phyloP scores from a whole-genome alignment of 2,797 vertebrate genomes.

The Pseudomugil gertrudae region DNA sequence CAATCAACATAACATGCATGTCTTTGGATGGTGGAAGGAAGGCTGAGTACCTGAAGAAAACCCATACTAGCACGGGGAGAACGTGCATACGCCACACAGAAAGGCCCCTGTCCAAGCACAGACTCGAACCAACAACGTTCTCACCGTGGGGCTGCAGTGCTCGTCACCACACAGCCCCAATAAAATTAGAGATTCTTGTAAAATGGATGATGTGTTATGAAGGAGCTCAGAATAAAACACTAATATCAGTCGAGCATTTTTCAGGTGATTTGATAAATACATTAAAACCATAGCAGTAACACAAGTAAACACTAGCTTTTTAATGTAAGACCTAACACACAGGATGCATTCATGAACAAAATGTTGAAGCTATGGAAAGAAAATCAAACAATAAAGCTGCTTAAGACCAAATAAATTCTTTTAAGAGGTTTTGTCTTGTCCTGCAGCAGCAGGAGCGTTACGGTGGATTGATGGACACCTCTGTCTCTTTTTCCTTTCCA shows the following conservation, averaged over 20 bases:
- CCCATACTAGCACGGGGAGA: no score
- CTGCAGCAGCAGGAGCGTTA: background rate
- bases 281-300: background rate
- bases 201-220: background rate
- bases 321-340: background rate
- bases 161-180: no score
- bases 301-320: background rate
- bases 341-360: no score
- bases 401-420: background rate
- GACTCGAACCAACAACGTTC: no score
- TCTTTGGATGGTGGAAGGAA: no score
- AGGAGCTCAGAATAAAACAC: background rate
- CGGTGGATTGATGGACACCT: background rate
- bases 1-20: no score
- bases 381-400: background rate
- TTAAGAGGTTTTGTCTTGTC: no score
- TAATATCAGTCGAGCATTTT: slow-evolving; percentile 2
- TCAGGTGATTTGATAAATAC: slow-evolving; percentile 1
- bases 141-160: no score
- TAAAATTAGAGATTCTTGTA: no score
- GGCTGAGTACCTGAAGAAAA: no score
- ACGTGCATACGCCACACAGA: no score
- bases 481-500: slow-evolving; percentile 28
- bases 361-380: background rate
- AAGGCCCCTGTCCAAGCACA: no score